Conservation (phyloP, 2,113 vertebrate genomes). For the Atherinomorus stipes region DNA sequence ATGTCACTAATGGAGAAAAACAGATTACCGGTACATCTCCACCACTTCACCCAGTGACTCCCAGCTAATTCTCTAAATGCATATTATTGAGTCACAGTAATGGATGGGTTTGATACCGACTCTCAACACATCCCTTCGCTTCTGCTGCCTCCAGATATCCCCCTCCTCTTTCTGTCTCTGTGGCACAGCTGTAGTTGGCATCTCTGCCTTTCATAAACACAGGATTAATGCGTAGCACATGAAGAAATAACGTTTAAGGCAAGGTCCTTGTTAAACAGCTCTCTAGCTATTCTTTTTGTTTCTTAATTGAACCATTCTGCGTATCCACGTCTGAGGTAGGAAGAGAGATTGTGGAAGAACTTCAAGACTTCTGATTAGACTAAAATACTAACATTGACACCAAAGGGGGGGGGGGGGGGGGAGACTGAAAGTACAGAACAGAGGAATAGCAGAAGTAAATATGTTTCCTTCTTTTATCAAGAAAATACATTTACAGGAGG, state of each 20-base stretch:
- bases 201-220: conserved; percentile 71
- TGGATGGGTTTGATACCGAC: conserved; percentile 46
- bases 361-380: conserved; percentile 6
- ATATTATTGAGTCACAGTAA: conserved; percentile 45
- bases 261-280: conserved; percentile 32
- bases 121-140: conserved; percentile 41
- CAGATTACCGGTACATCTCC: conserved; percentile 36
- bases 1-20: conserved; percentile 37
- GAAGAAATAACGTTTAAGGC: conserved; percentile 58
- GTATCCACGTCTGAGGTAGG: not conserved
- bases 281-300: conserved; percentile 18
- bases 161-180: conserved; percentile 36
- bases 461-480: conserved; percentile 41
- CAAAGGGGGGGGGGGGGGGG: not conserved
- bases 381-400: not conserved
- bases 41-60: conserved; percentile 42
- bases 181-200: conserved; percentile 56
- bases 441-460: conserved; percentile 25
- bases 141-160: conserved; percentile 43
- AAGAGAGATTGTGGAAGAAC: no score
- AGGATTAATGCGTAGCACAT: conserved; percentile 70
- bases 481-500: conserved; percentile 10
- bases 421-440: not conserved
- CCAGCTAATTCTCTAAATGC: conserved; percentile 40
- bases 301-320: conserved; percentile 37